Evolutionary conservation across 2,797 vertebrate genomes (phyloP).

Genomic region (Eutrigla gurnardus): DNA sequence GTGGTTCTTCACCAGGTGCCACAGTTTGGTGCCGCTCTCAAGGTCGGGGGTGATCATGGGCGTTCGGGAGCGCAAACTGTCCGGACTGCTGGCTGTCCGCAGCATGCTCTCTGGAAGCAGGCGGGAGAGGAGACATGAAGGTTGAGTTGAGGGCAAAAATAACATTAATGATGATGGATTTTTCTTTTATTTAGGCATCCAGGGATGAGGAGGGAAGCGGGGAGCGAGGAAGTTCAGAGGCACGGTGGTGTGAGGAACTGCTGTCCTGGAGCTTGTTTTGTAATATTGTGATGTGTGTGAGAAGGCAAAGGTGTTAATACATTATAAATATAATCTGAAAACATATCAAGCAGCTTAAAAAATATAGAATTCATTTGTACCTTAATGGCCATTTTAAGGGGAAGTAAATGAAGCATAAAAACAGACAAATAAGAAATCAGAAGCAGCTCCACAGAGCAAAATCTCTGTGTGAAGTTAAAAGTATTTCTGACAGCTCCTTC

Average conservation of each 20-base stretch:
- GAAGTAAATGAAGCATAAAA: constrained; percentile 25
- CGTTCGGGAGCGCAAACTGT: constrained; percentile 95
- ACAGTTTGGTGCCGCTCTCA: constrained; percentile 97
- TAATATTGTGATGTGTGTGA: not conserved
- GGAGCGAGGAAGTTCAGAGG: not conserved
- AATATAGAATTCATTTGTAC: not conserved
- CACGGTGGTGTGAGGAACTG: not conserved
- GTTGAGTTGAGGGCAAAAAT: constrained; percentile 16
- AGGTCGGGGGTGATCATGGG: constrained; percentile 98
- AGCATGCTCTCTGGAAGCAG: constrained; percentile 94
- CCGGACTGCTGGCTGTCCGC: constrained; percentile 96
- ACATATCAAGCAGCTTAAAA: not conserved
- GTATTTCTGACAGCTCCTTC: constrained; percentile 62
- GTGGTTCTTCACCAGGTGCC: constrained; percentile 98
- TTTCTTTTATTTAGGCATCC: not conserved
- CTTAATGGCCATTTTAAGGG: constrained; percentile 32
- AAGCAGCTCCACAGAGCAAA: constrained; percentile 16
- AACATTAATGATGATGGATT: not conserved
- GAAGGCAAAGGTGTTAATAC: not conserved
- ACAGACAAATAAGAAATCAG: constrained; percentile 27
- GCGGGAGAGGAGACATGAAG: not conserved
- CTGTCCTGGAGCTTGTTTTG: not conserved
- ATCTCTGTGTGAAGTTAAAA: constrained; percentile 52
- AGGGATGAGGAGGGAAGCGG: not conserved
- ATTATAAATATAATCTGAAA: not conserved